Evolutionary conservation across 2,888 invertebrate species (phyloP).

Genomic region (Xanthia togata): DNA sequence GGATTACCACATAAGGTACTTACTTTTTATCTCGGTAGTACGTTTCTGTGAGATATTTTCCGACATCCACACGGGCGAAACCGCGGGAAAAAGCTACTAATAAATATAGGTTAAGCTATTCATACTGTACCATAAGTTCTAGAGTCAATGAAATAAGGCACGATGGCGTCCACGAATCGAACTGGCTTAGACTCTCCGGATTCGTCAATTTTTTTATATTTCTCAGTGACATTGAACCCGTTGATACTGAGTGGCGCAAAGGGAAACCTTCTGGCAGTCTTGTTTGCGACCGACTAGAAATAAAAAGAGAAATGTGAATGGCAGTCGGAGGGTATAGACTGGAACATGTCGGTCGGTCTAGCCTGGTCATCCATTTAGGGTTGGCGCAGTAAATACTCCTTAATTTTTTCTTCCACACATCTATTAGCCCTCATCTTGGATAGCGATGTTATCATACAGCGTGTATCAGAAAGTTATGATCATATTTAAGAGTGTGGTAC

Average conservation of each 20-base stretch:
- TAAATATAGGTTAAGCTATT: too few species aligned
- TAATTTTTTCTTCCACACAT: not conserved
- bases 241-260: conserved; percentile 76
- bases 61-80: too few species aligned
- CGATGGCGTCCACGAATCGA: conserved; percentile 80
- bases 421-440: not conserved
- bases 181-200: conserved; percentile 64
- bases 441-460: not conserved
- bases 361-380: not conserved
- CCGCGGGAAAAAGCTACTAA: too few species aligned
- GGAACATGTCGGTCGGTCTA: not conserved
- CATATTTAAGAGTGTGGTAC: too few species aligned
- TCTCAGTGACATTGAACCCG: conserved; percentile 48
- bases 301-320: not conserved
- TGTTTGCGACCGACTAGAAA: conserved; percentile 49
- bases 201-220: not conserved
- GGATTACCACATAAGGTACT: too few species aligned
- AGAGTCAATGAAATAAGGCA: conserved; percentile 84
- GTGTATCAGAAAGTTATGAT: too few species aligned
- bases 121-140: conserved; percentile 80
- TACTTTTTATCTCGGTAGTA: too few species aligned
- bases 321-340: not conserved
- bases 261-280: conserved; percentile 72
- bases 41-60: too few species aligned
- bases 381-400: not conserved